These are phyloP conservation scores for Myopa tessellatipennis DNA, from an alignment of 2,888 invertebrate genomes.

Conservation along the genomic window DNA sequence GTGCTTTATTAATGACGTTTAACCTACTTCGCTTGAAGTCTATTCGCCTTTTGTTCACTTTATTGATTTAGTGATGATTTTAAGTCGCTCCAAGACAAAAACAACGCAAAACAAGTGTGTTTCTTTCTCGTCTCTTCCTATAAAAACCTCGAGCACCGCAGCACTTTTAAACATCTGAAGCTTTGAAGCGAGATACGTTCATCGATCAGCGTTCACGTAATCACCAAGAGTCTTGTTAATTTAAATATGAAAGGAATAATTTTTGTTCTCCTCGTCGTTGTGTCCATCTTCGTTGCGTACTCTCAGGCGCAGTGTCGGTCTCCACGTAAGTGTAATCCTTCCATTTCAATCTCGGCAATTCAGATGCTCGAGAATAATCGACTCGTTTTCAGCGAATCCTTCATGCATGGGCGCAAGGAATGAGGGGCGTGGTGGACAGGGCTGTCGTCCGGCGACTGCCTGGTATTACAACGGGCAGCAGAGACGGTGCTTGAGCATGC, in stretches of 20 bases:
- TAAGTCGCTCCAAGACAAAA: no score
- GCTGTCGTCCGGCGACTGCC: not conserved
- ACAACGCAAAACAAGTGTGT: not conserved
- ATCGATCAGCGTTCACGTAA: not conserved
- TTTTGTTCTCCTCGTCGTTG: not conserved
- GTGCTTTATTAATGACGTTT: no score
- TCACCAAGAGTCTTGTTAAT: not conserved
- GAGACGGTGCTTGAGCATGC: slow-evolving; percentile 1
- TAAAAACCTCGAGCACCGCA: not conserved
- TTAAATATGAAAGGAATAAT: slow-evolving; percentile 5
- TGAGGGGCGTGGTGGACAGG: not conserved
- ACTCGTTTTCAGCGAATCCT: not conserved
- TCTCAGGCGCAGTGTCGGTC: not conserved
- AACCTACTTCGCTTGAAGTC: no score
- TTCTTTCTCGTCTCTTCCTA: not conserved
- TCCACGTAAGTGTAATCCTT: not conserved
- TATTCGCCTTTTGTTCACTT: no score
- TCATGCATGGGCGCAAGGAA: not conserved
- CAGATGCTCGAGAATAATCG: not conserved
- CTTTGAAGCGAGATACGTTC: no score
- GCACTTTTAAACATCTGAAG: not conserved
- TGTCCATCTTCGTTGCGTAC: not conserved
- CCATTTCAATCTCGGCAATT: no score
- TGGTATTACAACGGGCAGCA: slow-evolving; percentile 1
- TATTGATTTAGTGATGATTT: no score